Conservation (phyloP, 2,797 vertebrate genomes). For the Lophotriccus pileatus region DNA sequence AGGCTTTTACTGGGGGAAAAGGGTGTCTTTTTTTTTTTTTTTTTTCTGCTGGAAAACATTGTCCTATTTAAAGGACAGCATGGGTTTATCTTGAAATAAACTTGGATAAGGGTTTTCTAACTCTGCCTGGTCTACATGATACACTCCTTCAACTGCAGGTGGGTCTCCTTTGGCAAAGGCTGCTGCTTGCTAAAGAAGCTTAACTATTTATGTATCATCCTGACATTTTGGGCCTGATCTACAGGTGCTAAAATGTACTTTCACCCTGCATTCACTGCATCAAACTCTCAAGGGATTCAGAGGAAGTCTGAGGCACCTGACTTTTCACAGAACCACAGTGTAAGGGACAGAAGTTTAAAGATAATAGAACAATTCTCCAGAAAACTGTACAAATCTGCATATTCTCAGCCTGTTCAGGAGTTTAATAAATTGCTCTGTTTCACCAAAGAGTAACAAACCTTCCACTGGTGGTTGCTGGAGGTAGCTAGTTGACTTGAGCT, state of each 20-base stretch:
- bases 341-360: not conserved
- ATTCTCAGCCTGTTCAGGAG: not conserved
- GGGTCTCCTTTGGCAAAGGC: not conserved
- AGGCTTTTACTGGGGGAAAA: not conserved
- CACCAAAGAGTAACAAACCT: not conserved
- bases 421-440: not conserved
- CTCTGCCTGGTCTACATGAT: not conserved
- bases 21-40: rapidly evolving
- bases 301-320: not conserved
- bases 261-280: not conserved
- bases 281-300: not conserved
- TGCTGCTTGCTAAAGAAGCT: not conserved
- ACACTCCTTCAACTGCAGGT: not conserved
- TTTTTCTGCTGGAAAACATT: not conserved
- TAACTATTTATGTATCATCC: not conserved
- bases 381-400: not conserved
- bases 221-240: not conserved
- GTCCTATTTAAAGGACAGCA: not conserved
- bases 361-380: not conserved
- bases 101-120: not conserved
- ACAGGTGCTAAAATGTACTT: not conserved
- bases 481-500: not conserved
- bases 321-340: not conserved
- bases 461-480: not conserved
- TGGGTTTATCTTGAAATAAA: not conserved